Percentiles rank a stretch among this genome's conserved stretches.
Evolutionary conservation across 2,113 vertebrate species (phyloP).

Genomic region (Australoheros scitulus): DNA sequence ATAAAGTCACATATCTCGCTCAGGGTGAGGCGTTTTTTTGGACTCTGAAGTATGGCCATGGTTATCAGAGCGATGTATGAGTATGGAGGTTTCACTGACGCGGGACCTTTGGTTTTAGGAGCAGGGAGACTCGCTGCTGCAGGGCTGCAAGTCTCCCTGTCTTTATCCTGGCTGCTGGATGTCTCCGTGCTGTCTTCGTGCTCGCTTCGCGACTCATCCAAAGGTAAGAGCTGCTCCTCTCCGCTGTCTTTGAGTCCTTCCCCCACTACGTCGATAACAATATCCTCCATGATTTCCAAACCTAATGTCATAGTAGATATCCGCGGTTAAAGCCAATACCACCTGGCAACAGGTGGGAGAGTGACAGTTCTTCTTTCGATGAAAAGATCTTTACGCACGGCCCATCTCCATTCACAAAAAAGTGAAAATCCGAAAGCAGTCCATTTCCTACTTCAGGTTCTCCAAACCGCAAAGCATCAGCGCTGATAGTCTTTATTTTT

Average conservation of each 20-base stretch:
- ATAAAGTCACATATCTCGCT: constrained; percentile 86
- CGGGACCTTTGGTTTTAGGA: constrained; percentile 64
- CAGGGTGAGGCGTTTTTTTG: constrained; percentile 83
- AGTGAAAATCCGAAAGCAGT: background rate
- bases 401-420: constrained; percentile 56
- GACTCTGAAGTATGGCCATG: constrained; percentile 84
- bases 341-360: constrained; percentile 73
- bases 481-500: constrained; percentile 16
- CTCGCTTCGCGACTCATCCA: constrained; percentile 51
- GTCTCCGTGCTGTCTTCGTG: constrained; percentile 49
- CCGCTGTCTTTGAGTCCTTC: constrained; percentile 75
- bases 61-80: constrained; percentile 85
- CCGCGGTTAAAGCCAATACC: constrained; percentile 52
- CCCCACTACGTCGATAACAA: constrained; percentile 83
- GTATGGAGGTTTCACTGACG: constrained; percentile 83
- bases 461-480: constrained; percentile 12
- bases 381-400: constrained; percentile 47
- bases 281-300: constrained; percentile 81
- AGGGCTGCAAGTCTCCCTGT: constrained; percentile 40
- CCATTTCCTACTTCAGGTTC: constrained; percentile 11
- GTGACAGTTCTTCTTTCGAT: constrained; percentile 38
- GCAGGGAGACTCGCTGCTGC: constrained; percentile 28
- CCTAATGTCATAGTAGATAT: constrained; percentile 82
- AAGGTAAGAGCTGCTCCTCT: constrained; percentile 67
- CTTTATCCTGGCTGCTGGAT: constrained; percentile 42